Evolutionary conservation across 2,797 vertebrate species (phyloP).

Genomic region (Peromyscus attwateri): DNA sequence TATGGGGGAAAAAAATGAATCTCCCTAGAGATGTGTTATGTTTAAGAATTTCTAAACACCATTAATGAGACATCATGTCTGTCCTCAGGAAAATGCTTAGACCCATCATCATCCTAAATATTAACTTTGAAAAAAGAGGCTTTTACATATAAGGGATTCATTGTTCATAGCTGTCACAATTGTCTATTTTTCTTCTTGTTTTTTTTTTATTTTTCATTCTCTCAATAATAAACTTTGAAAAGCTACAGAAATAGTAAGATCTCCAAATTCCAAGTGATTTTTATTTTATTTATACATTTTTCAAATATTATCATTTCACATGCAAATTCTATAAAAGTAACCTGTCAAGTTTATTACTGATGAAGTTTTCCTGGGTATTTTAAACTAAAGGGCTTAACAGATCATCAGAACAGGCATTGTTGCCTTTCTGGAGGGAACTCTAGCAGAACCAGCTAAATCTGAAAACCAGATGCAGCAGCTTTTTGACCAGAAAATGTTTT

Average conservation of each 20-base stretch:
- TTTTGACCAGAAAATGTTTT: conserved; percentile 31
- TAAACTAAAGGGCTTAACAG: conserved; percentile 32
- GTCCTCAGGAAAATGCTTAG: neutral
- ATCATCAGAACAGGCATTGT: neutral
- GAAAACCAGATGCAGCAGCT: neutral
- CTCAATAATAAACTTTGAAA: conserved; percentile 47
- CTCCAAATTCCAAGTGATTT: conserved; percentile 54
- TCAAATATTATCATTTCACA: neutral
- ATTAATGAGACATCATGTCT: neutral
- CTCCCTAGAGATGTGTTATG: conserved; percentile 31
- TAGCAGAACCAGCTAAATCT: neutral
- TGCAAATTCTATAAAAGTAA: conserved; percentile 51
- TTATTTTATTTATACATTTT: neutral
- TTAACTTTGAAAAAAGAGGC: conserved; percentile 55
- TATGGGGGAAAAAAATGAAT: neutral
- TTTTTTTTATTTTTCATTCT: conserved; percentile 51
- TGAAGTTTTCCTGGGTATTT: conserved; percentile 21
- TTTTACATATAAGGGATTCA: conserved; percentile 5
- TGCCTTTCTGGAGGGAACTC: conserved; percentile 26
- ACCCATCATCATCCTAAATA: neutral
- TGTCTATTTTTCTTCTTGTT: conserved; percentile 25
- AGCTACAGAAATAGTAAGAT: conserved; percentile 11
- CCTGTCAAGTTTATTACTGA: neutral
- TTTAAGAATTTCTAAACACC: conserved; percentile 6
- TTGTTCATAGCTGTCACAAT: neutral